A percentile compares a stretch with the other conserved stretches of the same genome.
phyloP scores from a whole-genome alignment of 2,888 invertebrate genomes.

The Acrobasis repandana region DNA sequence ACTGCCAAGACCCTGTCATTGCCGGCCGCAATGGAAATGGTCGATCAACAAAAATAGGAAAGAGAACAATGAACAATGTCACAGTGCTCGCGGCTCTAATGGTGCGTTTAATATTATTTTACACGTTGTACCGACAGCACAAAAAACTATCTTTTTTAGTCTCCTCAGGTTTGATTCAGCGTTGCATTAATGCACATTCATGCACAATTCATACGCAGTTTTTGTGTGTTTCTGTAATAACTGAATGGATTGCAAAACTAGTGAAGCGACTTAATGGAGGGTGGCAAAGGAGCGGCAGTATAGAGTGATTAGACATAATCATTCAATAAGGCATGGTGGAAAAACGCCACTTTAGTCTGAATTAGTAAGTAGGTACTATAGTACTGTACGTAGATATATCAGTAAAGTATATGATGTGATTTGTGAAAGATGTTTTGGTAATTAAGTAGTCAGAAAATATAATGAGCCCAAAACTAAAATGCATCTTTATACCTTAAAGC shows the following conservation, averaged over 20 bases:
- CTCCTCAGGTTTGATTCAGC: neutral
- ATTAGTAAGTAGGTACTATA: too few relatives aligned
- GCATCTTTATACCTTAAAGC: too few relatives aligned
- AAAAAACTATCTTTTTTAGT: neutral
- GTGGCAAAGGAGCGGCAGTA: neutral
- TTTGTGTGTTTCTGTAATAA: neutral
- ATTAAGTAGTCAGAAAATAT: too few relatives aligned
- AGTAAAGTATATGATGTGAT: too few relatives aligned
- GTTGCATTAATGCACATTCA: constrained; percentile 7
- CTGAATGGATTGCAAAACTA: neutral
- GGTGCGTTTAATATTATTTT: constrained; percentile 71
- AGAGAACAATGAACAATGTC: constrained; percentile 66
- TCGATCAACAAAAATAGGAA: constrained; percentile 45
- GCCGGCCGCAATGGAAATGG: constrained; percentile 37
- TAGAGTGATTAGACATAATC: too few relatives aligned
- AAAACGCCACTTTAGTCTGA: too few relatives aligned
- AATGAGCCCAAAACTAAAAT: too few relatives aligned
- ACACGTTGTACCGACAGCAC: constrained; percentile 46
- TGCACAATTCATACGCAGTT: neutral
- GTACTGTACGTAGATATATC: too few relatives aligned
- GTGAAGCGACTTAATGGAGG: neutral
- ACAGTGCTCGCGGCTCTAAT: constrained; percentile 66
- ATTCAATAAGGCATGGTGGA: too few relatives aligned
- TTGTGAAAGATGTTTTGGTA: too few relatives aligned
- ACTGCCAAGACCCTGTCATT: neutral